Conservation (phyloP, 2,113 vertebrate species). For the Corythaixoides concolor region DNA sequence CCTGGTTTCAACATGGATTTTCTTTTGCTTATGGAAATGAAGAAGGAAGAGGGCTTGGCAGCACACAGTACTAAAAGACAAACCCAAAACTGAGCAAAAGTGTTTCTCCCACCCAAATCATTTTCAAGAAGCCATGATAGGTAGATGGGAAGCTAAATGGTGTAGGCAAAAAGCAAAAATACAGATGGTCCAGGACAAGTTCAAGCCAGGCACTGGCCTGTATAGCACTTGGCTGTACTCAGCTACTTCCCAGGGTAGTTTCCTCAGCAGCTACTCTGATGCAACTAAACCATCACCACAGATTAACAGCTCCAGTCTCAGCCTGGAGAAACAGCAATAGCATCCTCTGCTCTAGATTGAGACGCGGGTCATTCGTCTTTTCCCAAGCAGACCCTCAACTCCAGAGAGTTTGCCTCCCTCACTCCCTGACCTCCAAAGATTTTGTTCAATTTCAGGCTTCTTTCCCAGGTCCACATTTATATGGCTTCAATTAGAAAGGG, state of each 20-base stretch:
- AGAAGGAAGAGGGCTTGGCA: neutral
- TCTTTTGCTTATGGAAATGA: slow-evolving; percentile 27
- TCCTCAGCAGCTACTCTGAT: neutral
- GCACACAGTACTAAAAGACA: neutral
- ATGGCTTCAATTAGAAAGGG: neutral
- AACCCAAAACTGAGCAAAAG: neutral
- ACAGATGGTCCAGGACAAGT: neutral
- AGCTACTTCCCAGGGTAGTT: neutral
- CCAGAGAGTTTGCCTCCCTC: neutral
- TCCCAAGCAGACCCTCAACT: neutral
- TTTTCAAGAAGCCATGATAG: neutral
- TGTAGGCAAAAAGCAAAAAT: neutral
- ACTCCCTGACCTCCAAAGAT: neutral
- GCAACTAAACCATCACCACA: neutral
- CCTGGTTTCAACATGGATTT: slow-evolving; percentile 30
- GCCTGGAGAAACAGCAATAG: neutral
- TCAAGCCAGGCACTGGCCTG: neutral
- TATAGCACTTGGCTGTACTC: neutral
- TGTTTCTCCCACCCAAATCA: neutral
- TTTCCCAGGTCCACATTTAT: neutral
- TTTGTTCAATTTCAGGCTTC: neutral
- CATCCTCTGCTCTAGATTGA: neutral
- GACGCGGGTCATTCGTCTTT: neutral
- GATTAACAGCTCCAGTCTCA: neutral
- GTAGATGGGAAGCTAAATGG: slow-evolving; percentile 5